Evolutionary conservation across 1,140 invertebrate species (phyloP).

Genomic region (Brachionus rubens): DNA sequence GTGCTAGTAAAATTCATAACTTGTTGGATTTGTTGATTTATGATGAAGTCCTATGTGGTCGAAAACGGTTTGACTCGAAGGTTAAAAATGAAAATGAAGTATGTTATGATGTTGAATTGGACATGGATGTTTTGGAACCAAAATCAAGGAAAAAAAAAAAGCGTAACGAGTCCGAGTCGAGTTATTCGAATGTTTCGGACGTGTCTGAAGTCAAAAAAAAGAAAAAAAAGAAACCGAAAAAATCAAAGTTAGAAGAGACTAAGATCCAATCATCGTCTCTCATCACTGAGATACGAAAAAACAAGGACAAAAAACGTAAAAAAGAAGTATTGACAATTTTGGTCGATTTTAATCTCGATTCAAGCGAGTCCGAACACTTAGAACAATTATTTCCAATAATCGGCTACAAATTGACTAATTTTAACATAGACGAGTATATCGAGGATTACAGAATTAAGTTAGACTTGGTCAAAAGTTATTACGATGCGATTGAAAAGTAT

Average conservation of each 20-base stretch:
- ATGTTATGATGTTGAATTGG: constrained; percentile 1
- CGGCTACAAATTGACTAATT: constrained; percentile 2
- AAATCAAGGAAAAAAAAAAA: neutral
- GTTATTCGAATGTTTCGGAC: neutral
- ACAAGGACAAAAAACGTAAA: neutral
- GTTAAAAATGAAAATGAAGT: neutral
- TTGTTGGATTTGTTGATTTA: neutral
- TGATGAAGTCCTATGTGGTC: neutral
- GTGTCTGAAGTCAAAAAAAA: neutral
- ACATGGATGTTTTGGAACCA: neutral
- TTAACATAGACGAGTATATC: neutral
- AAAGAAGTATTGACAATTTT: neutral
- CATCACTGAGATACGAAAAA: constrained; percentile 6
- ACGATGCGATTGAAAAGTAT: constrained; percentile 2
- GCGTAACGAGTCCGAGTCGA: neutral
- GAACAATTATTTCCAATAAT: neutral
- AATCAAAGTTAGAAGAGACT: neutral
- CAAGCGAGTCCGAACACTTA: neutral
- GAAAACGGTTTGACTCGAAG: neutral
- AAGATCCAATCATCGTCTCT: neutral
- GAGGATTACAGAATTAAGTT: neutral
- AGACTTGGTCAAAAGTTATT: neutral
- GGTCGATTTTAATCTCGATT: neutral
- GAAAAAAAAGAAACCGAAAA: constrained; percentile 22
- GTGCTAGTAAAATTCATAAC: constrained; percentile 8